Evolutionary conservation across 2,113 vertebrate genomes (phyloP).

Genomic region (Theristicus caerulescens): DNA sequence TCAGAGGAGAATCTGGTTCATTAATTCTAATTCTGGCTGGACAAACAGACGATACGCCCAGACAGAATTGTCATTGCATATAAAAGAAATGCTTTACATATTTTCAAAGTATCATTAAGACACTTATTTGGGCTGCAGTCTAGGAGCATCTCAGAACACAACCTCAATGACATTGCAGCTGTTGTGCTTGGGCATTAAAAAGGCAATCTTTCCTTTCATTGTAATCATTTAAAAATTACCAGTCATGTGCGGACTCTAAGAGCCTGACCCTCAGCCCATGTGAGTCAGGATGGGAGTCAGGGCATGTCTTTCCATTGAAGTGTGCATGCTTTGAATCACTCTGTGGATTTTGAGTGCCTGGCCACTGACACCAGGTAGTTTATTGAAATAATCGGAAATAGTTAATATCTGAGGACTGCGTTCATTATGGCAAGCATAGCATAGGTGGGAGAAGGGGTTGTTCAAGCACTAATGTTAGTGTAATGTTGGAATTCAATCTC

Average conservation of each 20-base stretch:
- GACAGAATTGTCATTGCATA: constrained; percentile 39
- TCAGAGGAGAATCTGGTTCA: not conserved
- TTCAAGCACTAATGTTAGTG: not conserved
- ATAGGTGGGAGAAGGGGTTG: not conserved
- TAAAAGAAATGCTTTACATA: constrained; percentile 45
- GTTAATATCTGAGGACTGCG: not conserved
- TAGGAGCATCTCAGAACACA: constrained; percentile 42
- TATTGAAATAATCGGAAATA: not conserved
- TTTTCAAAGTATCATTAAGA: constrained; percentile 53
- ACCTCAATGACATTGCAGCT: constrained; percentile 55
- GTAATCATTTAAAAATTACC: constrained; percentile 59
- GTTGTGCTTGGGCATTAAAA: constrained; percentile 50
- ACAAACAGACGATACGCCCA: constrained; percentile 21
- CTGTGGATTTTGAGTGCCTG: not conserved
- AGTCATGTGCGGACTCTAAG: not conserved
- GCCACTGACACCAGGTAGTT: not conserved
- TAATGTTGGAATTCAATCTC: not conserved
- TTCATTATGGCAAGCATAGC: not conserved
- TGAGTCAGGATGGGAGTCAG: not conserved
- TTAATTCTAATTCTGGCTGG: constrained; percentile 55
- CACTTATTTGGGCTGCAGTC: constrained; percentile 42
- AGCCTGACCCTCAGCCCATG: not conserved
- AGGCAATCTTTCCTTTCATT: constrained; percentile 57
- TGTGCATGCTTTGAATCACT: not conserved
- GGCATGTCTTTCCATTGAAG: not conserved